A percentile compares a stretch with the other conserved stretches of the same genome.
These are phyloP conservation scores for Alces alces DNA, from an alignment of 2,113 vertebrate genomes.

Conservation along the genomic window DNA sequence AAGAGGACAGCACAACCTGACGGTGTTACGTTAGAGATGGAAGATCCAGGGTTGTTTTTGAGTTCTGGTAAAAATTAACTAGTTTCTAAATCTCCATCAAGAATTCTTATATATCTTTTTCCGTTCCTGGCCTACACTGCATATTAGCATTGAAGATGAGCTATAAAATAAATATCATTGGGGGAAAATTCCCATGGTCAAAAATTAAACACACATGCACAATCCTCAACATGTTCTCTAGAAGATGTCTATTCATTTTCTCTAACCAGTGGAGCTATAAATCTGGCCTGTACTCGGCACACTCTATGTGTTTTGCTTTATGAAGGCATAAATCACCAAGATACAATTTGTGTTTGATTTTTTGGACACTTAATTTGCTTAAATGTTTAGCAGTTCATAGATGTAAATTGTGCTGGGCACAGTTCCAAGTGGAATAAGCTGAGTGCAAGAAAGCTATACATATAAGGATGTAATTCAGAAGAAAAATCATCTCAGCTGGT, in stretches of 20 bases:
- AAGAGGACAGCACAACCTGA: background rate
- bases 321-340: constrained; percentile 68
- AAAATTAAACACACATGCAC: constrained; percentile 48
- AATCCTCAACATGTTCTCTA: constrained; percentile 1
- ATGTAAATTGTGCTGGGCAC: constrained; percentile 70
- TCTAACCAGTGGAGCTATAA: constrained; percentile 22
- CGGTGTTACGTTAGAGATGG: background rate
- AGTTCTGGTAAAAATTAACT: constrained; percentile 10
- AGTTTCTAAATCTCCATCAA: constrained; percentile 15
- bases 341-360: constrained; percentile 74
- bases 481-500: constrained; percentile 66
- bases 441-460: constrained; percentile 69
- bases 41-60: background rate
- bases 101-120: constrained; percentile 6
- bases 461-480: constrained; percentile 70
- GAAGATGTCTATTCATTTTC: constrained; percentile 62
- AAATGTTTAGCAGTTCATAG: constrained; percentile 74
- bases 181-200: constrained; percentile 36
- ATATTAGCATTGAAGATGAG: constrained; percentile 61
- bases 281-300: constrained; percentile 46
- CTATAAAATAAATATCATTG: constrained; percentile 62
- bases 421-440: constrained; percentile 70
- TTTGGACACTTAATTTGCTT: constrained; percentile 73
- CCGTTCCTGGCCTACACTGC: background rate
- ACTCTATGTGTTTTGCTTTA: constrained; percentile 65